Percentiles rank a stretch among this genome's conserved stretches.
Conservation (phyloP, 2,113 vertebrate genomes). For the Dromiciops gliroides region DNA sequence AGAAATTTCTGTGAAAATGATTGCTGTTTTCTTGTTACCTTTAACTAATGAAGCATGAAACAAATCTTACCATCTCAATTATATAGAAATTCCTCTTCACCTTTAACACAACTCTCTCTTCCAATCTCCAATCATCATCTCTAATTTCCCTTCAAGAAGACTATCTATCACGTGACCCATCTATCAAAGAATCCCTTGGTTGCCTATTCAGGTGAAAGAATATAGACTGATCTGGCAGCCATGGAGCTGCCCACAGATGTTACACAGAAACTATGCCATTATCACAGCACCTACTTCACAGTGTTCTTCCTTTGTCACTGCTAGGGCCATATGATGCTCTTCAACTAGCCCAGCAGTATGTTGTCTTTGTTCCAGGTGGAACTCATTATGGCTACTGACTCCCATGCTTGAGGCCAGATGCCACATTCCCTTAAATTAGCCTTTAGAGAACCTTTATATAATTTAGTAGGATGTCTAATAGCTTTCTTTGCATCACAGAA, state of each 20-base stretch:
- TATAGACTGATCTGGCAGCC: neutral
- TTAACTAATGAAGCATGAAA: neutral
- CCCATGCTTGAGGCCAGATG: neutral
- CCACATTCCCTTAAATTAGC: neutral
- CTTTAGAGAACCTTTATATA: conserved; percentile 3
- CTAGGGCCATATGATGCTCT: neutral
- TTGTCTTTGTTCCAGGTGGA: neutral
- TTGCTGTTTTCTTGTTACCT: neutral
- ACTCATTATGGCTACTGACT: neutral
- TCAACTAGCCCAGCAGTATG: neutral
- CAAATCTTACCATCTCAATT: neutral
- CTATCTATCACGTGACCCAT: neutral
- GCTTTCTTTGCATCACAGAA: neutral
- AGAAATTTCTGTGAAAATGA: neutral
- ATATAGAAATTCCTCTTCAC: neutral
- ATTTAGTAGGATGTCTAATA: conserved; percentile 3
- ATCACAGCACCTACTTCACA: neutral
- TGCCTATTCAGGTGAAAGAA: neutral
- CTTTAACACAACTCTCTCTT: neutral
- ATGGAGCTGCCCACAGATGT: neutral
- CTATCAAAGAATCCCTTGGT: neutral
- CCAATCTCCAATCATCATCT: neutral
- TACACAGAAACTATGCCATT: neutral
- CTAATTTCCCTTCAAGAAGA: neutral
- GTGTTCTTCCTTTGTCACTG: neutral